Conservation (phyloP, 2,113 vertebrate species). For the Pluvianellus socialis region DNA sequence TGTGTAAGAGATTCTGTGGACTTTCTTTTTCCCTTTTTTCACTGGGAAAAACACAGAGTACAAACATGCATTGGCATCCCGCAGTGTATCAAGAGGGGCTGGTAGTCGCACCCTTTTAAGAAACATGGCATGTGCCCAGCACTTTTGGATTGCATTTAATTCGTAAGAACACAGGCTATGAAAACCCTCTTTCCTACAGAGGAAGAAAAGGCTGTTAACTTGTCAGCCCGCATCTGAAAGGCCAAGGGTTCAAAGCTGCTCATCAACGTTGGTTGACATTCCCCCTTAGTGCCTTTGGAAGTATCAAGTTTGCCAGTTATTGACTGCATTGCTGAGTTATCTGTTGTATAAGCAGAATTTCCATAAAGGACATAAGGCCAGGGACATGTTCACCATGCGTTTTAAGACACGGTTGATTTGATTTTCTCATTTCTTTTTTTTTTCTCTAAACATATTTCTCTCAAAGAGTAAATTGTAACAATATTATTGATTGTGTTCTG, state of each 20-base stretch:
- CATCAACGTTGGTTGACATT: slow-evolving; percentile 63
- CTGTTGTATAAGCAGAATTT: slow-evolving; percentile 73
- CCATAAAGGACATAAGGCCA: slow-evolving; percentile 59
- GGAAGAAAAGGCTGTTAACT: slow-evolving; percentile 56
- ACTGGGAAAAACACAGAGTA: slow-evolving; percentile 23
- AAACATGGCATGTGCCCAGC: slow-evolving; percentile 20
- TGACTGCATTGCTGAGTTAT: slow-evolving; percentile 65
- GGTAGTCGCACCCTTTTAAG: slow-evolving; percentile 42
- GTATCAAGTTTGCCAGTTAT: slow-evolving; percentile 70
- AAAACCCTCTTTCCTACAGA: not conserved
- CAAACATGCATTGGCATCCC: slow-evolving; percentile 16
- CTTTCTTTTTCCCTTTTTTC: not conserved
- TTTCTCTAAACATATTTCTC: slow-evolving; percentile 21
- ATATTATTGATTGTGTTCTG: slow-evolving; percentile 31
- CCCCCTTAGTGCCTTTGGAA: slow-evolving; percentile 66
- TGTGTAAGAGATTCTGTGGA: not conserved
- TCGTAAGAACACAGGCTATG: slow-evolving; percentile 16
- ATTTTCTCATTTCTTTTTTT: slow-evolving; percentile 54
- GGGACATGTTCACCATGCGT: slow-evolving; percentile 53
- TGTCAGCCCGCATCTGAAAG: slow-evolving; percentile 55
- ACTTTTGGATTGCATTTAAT: slow-evolving; percentile 33
- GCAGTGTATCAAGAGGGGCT: not conserved
- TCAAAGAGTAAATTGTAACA: slow-evolving; percentile 34
- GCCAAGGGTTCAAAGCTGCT: slow-evolving; percentile 57
- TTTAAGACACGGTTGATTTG: slow-evolving; percentile 56